Conservation (phyloP, 1,140 invertebrate species). For the Temnothorax curvispinosus region DNA sequence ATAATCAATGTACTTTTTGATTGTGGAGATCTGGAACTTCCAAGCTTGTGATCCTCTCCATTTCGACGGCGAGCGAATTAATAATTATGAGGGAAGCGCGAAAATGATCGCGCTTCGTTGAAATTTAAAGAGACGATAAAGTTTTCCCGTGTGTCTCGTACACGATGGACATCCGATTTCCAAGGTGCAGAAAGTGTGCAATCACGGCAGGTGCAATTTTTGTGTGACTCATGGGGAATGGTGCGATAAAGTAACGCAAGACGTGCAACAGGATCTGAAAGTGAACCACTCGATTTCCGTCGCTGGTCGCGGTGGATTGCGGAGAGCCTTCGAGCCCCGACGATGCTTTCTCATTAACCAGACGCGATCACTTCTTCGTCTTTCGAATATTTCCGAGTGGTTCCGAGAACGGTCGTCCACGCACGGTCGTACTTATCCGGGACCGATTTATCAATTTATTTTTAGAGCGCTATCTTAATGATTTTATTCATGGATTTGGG, state of each 20-base stretch:
- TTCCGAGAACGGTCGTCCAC: background rate
- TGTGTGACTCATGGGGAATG: slow-evolving; percentile 64
- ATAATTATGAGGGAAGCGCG: background rate
- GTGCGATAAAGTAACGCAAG: slow-evolving; percentile 60
- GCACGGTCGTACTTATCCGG: background rate
- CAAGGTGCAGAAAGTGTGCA: slow-evolving; percentile 4
- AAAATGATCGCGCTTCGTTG: background rate
- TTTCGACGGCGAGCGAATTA: background rate
- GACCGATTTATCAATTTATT: slow-evolving; percentile 5
- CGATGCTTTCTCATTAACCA: slow-evolving; percentile 42
- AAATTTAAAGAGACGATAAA: background rate
- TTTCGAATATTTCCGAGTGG: slow-evolving; percentile 16
- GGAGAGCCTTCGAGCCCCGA: background rate
- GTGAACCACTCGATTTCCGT: slow-evolving; percentile 71
- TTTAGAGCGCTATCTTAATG: background rate
- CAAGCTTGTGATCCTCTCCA: background rate
- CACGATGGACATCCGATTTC: background rate
- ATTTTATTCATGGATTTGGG: background rate
- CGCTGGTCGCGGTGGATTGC: slow-evolving; percentile 31
- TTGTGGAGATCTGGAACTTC: background rate
- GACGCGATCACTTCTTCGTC: background rate
- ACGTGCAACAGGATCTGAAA: slow-evolving; percentile 74
- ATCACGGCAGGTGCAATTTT: slow-evolving; percentile 52
- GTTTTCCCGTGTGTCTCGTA: background rate
- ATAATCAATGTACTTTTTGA: background rate